Evolutionary conservation across 2,113 vertebrate species (phyloP), one percentile per base, ranked within the genome.

Genomic region (Ahaetulla prasina): DNA sequence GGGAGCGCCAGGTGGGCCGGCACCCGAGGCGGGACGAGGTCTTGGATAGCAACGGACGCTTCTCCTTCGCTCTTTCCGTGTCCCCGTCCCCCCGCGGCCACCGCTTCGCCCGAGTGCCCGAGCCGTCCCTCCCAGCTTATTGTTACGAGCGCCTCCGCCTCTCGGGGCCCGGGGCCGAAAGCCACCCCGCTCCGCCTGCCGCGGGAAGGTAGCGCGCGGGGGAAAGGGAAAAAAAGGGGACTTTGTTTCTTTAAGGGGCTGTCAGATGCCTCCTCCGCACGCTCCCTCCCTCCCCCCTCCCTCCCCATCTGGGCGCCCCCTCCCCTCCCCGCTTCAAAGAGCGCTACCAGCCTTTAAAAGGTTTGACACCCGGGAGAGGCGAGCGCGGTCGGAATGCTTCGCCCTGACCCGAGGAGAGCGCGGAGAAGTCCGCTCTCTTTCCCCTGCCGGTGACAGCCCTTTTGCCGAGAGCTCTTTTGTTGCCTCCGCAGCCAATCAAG

Each of bases 401-500:
- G 91, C 91, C 39, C 86, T 80, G 89, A 63, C 88, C 50, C 89
- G 53, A 57, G 91, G 39, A 89, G 89, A 93, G 86, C 94, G 93
- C 93, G 86, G 89, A 22, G 91, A 45, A 50, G 54, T 35, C 52
- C 68, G 43, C 95, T 96, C 95, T 94, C 96, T 95, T 96, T 96
- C 95, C 96, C 94, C 95, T 96, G 97, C 94, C 97, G 98, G 98
- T 98, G 98, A 98, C 98, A 98, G 98, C 98, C 98, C 98, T 98
- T 89, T 55, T 89, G 93, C 92, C 94, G 90, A 97, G 98, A 98
- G 98, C 98, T 98, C 98, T 99, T 99, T 99, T 99, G 98, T 99
- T 99, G 98, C 97, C 97, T 98, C 97, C 97, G 97, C 98, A 99
- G 98, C 99, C 98, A 99, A 99, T 99, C 97, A 98, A 98, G 98